Evolutionary conservation across 2,113 vertebrate genomes (phyloP), one percentile per base, ranked within the genome.

Genomic region (Perca fluviatilis): DNA sequence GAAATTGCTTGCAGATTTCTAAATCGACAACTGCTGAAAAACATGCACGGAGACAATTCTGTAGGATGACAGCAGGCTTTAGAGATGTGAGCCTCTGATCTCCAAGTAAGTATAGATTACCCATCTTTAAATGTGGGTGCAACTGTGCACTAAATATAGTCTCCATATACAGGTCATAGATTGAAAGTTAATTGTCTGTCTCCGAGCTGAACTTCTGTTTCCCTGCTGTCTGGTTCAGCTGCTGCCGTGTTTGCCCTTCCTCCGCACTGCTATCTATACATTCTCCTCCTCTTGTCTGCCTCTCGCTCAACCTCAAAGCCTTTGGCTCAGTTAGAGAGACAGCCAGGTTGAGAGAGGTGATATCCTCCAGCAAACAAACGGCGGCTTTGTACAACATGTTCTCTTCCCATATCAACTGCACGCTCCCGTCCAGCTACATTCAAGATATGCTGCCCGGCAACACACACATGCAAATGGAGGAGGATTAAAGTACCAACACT

Each of bases 351-450:
- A 87, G 70, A 78, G 86, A 87, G 77, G 88, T 76, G 85, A 91
- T 74, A 89, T 88, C 88, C 80, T 85, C 73, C 82, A 71, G 90
- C 88, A 91, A 92, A 91, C 86, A 91, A 88, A 84, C 47, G 33
- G 49, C 75, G 68, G 78, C 86, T 89, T 93, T 82, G 88, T 81
- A 88, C 88, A 83, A 74, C 78, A 72, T 77, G 84, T 87, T 87
- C 85, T 83, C 62, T 16, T 50, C 62, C 79, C 64, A 36, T 72
- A 81, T 87, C 80, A 73, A 27, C 56, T 21, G 65, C 50, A 40
- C 53, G 23, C 75, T 75, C 30, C 50, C 11, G 40, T 66, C 73
- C 67, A 61, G 53, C 77, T 74, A 58, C 68, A 49, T 69, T 64
- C 19, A 8, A 82, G 68, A 79, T 79, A 61, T 13, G 11, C 66